phyloP scores from a whole-genome alignment of 2,797 vertebrate species.

The Coreius guichenoti region DNA sequence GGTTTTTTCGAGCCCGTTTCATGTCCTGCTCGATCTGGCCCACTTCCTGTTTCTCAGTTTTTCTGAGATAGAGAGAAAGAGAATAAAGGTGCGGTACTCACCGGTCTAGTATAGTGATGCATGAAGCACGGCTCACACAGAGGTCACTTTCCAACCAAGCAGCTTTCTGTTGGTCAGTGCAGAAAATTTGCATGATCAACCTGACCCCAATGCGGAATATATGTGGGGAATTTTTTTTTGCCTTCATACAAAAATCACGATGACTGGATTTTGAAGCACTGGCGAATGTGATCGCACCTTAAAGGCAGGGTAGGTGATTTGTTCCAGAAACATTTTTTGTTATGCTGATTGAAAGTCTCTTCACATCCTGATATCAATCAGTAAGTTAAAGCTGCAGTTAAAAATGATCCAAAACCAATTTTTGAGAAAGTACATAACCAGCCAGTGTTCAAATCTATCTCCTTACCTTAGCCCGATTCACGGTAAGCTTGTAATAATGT shows the following conservation, averaged over 20 bases:
- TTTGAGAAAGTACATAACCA: too few relatives aligned
- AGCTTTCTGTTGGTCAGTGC: not conserved
- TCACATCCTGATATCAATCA: too few relatives aligned
- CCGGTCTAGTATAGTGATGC: not conserved
- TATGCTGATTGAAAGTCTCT: too few relatives aligned
- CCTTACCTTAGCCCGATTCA: too few relatives aligned
- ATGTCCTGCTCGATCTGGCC: constrained; percentile 97
- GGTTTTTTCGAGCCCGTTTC: constrained; percentile 91
- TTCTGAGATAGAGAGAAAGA: constrained; percentile 77
- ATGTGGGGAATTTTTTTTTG: not conserved
- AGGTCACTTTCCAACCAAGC: not conserved
- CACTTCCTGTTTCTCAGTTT: constrained; percentile 91
- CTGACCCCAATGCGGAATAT: not conserved
- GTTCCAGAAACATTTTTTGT: too few relatives aligned
- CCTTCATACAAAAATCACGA: not conserved
- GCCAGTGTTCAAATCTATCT: too few relatives aligned
- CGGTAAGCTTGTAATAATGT: too few relatives aligned
- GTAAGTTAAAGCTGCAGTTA: too few relatives aligned
- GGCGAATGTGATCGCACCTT: not conserved
- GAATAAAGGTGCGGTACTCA: not conserved
- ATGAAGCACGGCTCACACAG: not conserved
- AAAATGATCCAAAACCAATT: too few relatives aligned
- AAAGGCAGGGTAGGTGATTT: too few relatives aligned
- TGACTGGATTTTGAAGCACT: not conserved
- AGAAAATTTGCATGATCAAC: not conserved